These are phyloP conservation scores for Tyrannus savana DNA, from an alignment of 2,113 vertebrate genomes.

Conservation along the genomic window DNA sequence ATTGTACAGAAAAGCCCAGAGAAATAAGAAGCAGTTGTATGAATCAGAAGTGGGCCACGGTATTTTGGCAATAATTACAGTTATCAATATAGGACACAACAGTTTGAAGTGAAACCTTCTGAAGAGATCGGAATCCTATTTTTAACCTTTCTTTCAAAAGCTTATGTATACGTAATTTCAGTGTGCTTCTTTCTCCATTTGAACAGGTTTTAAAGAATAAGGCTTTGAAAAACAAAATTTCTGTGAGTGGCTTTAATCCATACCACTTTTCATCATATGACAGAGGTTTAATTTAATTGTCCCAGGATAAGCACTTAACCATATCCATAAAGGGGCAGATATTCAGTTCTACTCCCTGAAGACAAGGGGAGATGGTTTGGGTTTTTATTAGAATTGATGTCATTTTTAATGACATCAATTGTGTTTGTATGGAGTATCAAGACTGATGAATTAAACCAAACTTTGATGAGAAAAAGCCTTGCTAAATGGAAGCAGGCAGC, in stretches of 20 bases:
- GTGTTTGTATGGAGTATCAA: neutral
- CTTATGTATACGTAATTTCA: neutral
- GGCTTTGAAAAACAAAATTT: conserved; percentile 60
- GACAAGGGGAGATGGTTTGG: neutral
- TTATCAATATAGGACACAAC: neutral
- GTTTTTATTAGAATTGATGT: neutral
- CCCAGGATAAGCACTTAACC: conserved; percentile 50
- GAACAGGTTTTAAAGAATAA: conserved; percentile 43
- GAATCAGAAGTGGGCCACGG: neutral
- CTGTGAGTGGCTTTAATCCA: conserved; percentile 52
- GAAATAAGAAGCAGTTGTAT: neutral
- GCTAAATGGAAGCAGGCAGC: neutral
- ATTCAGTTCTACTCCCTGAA: fast-evolving
- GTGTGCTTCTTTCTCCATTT: conserved; percentile 21
- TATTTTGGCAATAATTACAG: neutral
- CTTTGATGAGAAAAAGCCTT: neutral
- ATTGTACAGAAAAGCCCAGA: neutral
- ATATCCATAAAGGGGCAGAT: neutral
- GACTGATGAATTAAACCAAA: neutral
- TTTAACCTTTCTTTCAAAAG: conserved; percentile 30
- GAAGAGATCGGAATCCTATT: neutral
- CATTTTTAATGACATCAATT: neutral
- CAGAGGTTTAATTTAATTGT: conserved; percentile 74
- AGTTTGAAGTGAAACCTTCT: neutral
- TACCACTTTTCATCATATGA: conserved; percentile 59